Evolutionary conservation across 2,113 vertebrate species (phyloP), one percentile per base, ranked within the genome.

Genomic region (Hippolais icterina): DNA sequence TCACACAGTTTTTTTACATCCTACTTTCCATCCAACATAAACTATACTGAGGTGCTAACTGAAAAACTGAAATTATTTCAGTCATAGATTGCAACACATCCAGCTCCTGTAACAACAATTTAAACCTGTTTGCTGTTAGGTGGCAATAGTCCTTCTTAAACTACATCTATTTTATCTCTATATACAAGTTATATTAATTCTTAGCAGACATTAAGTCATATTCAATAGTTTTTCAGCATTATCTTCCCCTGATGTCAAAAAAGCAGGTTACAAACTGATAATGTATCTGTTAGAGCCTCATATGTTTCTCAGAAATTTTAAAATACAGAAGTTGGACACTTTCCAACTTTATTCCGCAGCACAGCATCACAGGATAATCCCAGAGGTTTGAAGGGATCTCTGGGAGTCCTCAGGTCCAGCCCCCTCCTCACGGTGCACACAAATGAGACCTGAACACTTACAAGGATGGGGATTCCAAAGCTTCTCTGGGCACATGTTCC

Each of bases 1-100:
- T 83, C 39, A 92, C 25, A 63, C 66, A 50, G 42, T 52, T 88
- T 91, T 91, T 88, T 85, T 54, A 41, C 25, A 56, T 70, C 41
- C 90, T 85, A 33, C 41, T 94, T 97, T 96, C 87, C 87, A 77
- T 63, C 29, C 74, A 87, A 20, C 35, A 61, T 23, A 56, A 12
- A 31, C 6, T 52, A 59, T 23, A 28, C 17, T 0, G 0, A 85
- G 28, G 25, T 60, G 28, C 13, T 83, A 93, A 86, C 50, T 86
- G 68, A 91, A 87, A 77, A 94, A 82, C 27, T 5, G 60, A 33
- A 90, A 57, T 4, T 57, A 29, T 61, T 95, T 94, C 69, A 5
- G 0, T 80, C 39, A 83, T 33, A 61, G 90, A 83, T 57, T 74
- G 29, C 70, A 83, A 83, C 31, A 71, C 27, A 47, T 84, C 22